A percentile compares a stretch with the other conserved stretches of the same genome.
Evolutionary conservation across 2,113 vertebrate genomes (phyloP).

Genomic region (Machaerirhynchus nigripectus): DNA sequence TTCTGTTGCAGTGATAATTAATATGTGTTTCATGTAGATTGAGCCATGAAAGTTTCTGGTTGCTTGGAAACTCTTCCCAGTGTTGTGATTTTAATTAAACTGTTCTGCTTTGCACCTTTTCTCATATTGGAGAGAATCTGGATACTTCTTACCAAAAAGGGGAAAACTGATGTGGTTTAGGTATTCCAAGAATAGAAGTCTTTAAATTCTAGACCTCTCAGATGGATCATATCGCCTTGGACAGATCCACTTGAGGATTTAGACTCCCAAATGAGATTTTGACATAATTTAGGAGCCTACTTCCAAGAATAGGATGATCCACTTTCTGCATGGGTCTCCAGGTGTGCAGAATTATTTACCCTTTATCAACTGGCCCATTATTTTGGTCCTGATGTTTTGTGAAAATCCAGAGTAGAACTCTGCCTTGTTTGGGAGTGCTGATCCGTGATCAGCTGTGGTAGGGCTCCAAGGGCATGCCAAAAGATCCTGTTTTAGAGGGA

Average conservation of each 20-base stretch:
- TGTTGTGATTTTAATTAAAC: not conserved
- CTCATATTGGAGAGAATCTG: not conserved
- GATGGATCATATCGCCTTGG: not conserved
- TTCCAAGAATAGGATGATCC: not conserved
- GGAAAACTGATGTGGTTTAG: not conserved
- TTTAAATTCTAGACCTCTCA: not conserved
- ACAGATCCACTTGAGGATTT: not conserved
- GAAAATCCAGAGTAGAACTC: not conserved
- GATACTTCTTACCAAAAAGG: not conserved
- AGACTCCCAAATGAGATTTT: not conserved
- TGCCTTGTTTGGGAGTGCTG: not conserved
- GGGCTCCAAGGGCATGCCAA: not conserved
- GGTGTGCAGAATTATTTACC: not conserved
- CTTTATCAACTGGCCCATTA: not conserved
- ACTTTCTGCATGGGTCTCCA: fast-evolving
- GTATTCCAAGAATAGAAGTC: not conserved
- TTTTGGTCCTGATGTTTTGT: not conserved
- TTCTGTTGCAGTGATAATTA: not conserved
- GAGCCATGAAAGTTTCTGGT: not conserved
- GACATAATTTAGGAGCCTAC: not conserved
- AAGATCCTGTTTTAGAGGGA: not conserved
- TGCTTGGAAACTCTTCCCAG: not conserved
- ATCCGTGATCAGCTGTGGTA: not conserved
- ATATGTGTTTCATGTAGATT: not conserved
- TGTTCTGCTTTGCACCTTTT: not conserved